Percentiles rank a stretch among this genome's conserved stretches.
phyloP scores from a whole-genome alignment of 2,888 invertebrate genomes.

The Cyclophora punctaria region DNA sequence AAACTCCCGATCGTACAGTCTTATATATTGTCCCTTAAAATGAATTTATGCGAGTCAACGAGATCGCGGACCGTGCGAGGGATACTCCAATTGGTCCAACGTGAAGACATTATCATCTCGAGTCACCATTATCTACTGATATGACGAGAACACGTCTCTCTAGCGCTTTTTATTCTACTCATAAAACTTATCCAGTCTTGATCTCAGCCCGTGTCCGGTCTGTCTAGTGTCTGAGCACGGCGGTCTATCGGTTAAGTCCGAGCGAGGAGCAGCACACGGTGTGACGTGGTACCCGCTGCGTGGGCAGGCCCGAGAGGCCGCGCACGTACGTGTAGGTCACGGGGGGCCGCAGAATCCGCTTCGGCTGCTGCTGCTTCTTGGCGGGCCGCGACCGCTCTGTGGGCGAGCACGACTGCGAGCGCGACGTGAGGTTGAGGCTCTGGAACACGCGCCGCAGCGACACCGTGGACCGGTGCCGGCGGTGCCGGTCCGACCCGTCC shows the following conservation, averaged over 20 bases:
- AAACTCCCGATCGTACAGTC: conserved; percentile 45
- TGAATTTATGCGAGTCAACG: conserved; percentile 36
- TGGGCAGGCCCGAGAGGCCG: conserved; percentile 87
- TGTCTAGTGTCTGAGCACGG: conserved; percentile 9
- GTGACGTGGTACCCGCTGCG: conserved; percentile 83
- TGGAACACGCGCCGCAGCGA: conserved; percentile 84
- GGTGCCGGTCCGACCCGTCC: conserved; percentile 72
- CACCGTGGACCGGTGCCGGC: conserved; percentile 73
- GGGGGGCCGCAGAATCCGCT: conserved; percentile 85
- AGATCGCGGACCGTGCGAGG: conserved; percentile 15
- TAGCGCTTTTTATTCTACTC: conserved; percentile 49
- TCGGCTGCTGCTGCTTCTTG: conserved; percentile 79
- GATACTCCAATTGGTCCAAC: conserved; percentile 49
- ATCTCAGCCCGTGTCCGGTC: conserved; percentile 40
- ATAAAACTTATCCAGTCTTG: conserved; percentile 64
- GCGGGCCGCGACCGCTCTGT: conserved; percentile 55
- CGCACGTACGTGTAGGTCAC: conserved; percentile 87
- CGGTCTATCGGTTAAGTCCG: conserved; percentile 58
- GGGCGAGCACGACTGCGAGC: conserved; percentile 79
- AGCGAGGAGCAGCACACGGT: conserved; percentile 45
- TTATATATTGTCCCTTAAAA: conserved; percentile 46
- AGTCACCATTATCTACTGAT: conserved; percentile 56
- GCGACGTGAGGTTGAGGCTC: conserved; percentile 77
- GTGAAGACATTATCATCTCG: conserved; percentile 38
- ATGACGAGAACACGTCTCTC: conserved; percentile 51